Conservation (phyloP, 2,113 vertebrate genomes). For the Cyprinodon brontotheroides region DNA sequence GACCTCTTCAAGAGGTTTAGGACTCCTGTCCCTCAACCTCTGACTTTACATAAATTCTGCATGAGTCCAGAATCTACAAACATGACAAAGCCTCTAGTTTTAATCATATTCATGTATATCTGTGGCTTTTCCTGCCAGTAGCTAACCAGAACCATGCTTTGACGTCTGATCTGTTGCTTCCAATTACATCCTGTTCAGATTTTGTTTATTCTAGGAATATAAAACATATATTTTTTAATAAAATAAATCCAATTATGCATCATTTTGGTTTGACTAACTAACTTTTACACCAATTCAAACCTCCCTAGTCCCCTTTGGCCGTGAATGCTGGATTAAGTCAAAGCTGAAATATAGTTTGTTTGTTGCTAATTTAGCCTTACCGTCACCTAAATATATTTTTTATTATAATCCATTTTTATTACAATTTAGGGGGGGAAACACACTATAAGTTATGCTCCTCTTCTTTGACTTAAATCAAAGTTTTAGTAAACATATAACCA, state of each 20-base stretch:
- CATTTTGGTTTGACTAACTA: no score
- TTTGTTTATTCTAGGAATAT: neutral
- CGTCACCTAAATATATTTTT: neutral
- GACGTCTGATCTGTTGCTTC: no score
- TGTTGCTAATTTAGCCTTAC: neutral
- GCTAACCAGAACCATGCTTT: no score
- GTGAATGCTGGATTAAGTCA: neutral
- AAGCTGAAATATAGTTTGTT: neutral
- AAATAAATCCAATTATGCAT: no score
- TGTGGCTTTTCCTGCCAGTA: neutral
- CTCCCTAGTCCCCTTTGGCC: no score
- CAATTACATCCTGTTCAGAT: neutral
- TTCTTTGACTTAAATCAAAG: neutral
- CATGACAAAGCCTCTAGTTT: neutral
- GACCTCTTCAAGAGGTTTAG: conserved; percentile 29
- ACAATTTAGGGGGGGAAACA: neutral
- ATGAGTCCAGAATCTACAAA: conserved; percentile 4
- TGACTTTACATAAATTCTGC: neutral
- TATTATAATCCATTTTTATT: neutral
- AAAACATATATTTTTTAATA: no score
- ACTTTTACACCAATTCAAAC: no score
- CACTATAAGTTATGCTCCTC: neutral
- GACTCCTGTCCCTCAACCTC: neutral
- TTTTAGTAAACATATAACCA: neutral
- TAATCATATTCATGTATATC: conserved; percentile 2